Conservation (phyloP, 2,888 invertebrate genomes). For the Lutraria lutraria region DNA sequence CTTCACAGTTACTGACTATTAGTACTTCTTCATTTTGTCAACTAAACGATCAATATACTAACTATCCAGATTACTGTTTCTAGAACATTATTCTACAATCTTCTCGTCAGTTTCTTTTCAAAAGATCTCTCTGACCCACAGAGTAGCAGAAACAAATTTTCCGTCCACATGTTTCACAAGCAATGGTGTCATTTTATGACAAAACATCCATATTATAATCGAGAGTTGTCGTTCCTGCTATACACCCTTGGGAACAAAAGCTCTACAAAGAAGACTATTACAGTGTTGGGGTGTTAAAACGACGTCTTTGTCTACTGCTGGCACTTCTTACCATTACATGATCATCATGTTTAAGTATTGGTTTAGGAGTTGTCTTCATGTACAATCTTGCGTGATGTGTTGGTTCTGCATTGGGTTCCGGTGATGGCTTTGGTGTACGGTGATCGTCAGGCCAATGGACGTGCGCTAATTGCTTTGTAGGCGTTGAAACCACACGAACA, state of each 20-base stretch:
- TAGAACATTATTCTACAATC: too few relatives aligned
- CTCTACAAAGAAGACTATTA: background rate
- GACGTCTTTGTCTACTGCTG: slow-evolving; percentile 4
- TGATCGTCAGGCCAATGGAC: slow-evolving; percentile 65
- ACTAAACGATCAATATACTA: too few relatives aligned
- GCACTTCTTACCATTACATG: slow-evolving; percentile 25
- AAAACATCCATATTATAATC: background rate
- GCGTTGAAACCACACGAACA: slow-evolving; percentile 45
- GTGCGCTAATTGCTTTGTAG: slow-evolving; percentile 51
- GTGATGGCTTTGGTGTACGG: slow-evolving; percentile 33
- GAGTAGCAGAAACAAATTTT: background rate
- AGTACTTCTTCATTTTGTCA: too few relatives aligned
- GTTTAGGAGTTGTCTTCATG: slow-evolving; percentile 67
- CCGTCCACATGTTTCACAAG: background rate
- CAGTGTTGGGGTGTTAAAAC: background rate
- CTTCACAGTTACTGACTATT: too few relatives aligned
- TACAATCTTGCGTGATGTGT: slow-evolving; percentile 61
- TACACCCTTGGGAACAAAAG: too few relatives aligned
- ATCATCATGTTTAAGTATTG: slow-evolving; percentile 65
- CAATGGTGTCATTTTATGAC: background rate
- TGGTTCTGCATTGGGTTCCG: slow-evolving; percentile 42
- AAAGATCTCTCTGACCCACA: too few relatives aligned
- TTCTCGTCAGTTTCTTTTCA: too few relatives aligned
- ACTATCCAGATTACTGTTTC: too few relatives aligned
- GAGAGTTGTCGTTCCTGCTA: too few relatives aligned